phyloP scores from a whole-genome alignment of 2,888 invertebrate genomes.

The Glyphotaelius pellucidus region DNA sequence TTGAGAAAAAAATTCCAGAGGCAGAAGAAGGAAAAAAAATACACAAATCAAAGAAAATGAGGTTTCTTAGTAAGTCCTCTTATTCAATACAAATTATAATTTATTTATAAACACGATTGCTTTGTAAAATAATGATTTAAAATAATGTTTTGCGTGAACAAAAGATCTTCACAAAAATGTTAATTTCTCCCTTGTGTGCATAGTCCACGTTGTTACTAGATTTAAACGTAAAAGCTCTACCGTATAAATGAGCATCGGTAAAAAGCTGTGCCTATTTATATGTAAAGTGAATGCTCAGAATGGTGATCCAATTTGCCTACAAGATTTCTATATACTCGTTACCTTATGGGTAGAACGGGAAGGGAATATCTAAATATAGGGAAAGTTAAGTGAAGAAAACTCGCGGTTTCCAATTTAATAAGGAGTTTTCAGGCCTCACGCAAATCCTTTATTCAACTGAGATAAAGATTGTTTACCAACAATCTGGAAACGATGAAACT shows the following conservation, averaged over 20 bases:
- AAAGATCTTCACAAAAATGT: background rate
- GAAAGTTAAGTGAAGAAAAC: background rate
- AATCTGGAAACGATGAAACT: background rate
- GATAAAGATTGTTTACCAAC: background rate
- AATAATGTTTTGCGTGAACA: background rate
- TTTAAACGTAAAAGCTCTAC: background rate
- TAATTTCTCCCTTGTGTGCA: background rate
- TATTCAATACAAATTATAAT: background rate
- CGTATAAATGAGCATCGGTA: background rate
- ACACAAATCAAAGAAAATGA: background rate
- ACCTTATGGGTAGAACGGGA: background rate
- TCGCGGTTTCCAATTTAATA: background rate
- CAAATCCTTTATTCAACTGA: background rate
- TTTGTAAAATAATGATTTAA: background rate
- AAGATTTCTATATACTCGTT: background rate
- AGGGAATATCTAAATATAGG: background rate
- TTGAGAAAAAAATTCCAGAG: background rate
- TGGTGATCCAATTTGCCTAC: background rate
- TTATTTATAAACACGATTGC: background rate
- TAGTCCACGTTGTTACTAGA: background rate
- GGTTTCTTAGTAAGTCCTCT: background rate
- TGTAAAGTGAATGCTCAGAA: background rate
- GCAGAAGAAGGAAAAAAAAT: background rate
- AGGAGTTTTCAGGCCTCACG: background rate
- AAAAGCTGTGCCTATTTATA: background rate